These are phyloP conservation scores for Pseudorhiza aurosa DNA, from an alignment of 30 jellyfish, hydroid and myxozoan genomes.

Conservation along the genomic window DNA sequence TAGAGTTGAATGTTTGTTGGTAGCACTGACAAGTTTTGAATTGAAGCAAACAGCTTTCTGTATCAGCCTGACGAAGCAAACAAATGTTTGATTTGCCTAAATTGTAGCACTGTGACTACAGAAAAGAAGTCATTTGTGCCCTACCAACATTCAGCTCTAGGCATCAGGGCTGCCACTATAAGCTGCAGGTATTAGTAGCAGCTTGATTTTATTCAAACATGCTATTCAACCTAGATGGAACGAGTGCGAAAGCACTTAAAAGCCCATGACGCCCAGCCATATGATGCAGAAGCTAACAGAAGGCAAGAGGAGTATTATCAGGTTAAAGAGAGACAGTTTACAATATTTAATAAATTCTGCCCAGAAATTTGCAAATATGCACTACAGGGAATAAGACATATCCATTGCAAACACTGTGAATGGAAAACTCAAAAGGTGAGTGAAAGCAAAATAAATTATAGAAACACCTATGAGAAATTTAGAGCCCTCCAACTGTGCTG, in stretches of 20 bases:
- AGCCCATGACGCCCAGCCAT: slow-evolving; percentile 48
- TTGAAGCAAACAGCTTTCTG: no score
- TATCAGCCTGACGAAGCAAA: no score
- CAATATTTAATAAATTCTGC: slow-evolving; percentile 45
- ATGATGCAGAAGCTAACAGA: slow-evolving; percentile 44
- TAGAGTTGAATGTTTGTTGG: slow-evolving; percentile 35
- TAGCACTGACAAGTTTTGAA: neutral
- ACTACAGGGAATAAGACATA: slow-evolving; percentile 64
- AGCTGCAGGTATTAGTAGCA: slow-evolving; percentile 19
- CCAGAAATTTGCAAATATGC: slow-evolving; percentile 77
- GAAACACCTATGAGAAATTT: no score
- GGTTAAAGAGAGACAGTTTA: slow-evolving; percentile 60
- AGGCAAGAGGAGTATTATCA: slow-evolving; percentile 58
- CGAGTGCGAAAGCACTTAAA: slow-evolving; percentile 52
- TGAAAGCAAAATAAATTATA: no score
- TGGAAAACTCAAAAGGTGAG: slow-evolving; percentile 73
- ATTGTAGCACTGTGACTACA: no score
- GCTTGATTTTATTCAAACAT: no score
- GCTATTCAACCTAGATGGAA: slow-evolving; percentile 46
- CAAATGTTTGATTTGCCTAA: no score
- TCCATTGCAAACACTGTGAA: slow-evolving; percentile 70
- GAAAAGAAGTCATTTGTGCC: no score
- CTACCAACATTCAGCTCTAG: slow-evolving; percentile 11
- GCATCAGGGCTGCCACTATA: neutral
- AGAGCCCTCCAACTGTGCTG: no score